Percentiles rank a stretch among this genome's conserved stretches.
phyloP scores from a whole-genome alignment of 1,140 invertebrate species.

The Ephestia elutella region DNA sequence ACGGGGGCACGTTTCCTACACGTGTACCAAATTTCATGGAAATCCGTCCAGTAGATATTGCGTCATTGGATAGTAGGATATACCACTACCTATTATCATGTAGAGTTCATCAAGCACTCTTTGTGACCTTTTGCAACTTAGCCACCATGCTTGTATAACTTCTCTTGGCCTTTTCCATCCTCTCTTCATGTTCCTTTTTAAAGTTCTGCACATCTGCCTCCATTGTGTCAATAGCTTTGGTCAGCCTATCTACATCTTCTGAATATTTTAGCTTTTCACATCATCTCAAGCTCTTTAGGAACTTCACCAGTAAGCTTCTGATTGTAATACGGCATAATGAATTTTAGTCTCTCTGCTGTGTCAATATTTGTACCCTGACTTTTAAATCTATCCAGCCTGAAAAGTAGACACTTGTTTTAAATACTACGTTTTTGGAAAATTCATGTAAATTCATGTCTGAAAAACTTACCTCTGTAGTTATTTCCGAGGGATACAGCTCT shows the following conservation, averaged over 20 bases:
- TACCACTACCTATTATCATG: constrained; percentile 60
- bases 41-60: no score
- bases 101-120: constrained; percentile 52
- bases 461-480: constrained; percentile 56
- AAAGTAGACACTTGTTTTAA: constrained; percentile 14
- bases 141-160: constrained; percentile 37
- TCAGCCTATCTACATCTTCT: constrained; percentile 72
- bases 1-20: no score
- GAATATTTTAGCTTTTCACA: constrained; percentile 61
- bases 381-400: constrained; percentile 45
- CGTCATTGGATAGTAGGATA: no score
- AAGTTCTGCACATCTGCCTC: constrained; percentile 68
- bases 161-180: constrained; percentile 63
- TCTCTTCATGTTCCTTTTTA: constrained; percentile 64
- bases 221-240: constrained; percentile 75
- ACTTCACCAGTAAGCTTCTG: constrained; percentile 62
- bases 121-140: constrained; percentile 52
- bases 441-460: no score
- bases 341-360: constrained; percentile 48
- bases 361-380: constrained; percentile 31
- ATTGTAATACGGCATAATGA: constrained; percentile 65
- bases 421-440: no score
- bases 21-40: no score
- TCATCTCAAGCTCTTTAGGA: constrained; percentile 57
- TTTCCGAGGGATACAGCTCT: constrained; percentile 60